Percentiles rank a stretch among this genome's conserved stretches.
Conservation (phyloP, 1,140 invertebrate genomes). For the Drosophila elegans region DNA sequence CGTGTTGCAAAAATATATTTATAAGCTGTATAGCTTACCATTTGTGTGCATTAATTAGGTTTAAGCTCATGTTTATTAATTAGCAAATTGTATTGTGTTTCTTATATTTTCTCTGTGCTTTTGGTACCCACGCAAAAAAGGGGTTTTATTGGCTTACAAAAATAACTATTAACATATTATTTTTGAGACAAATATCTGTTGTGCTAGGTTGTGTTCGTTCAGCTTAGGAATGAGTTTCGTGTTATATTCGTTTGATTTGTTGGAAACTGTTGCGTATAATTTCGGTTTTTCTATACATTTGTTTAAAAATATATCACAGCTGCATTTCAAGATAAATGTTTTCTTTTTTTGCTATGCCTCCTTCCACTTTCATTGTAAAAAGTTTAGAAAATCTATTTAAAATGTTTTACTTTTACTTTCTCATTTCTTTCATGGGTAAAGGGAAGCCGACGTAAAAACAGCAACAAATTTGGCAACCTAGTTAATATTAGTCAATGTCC, state of each 20-base stretch:
- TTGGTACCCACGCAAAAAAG: slow-evolving; percentile 50
- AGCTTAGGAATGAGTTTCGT: slow-evolving; percentile 43
- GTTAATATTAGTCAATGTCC: slow-evolving; percentile 74
- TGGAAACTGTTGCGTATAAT: slow-evolving; percentile 48
- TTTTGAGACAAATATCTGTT: slow-evolving; percentile 38
- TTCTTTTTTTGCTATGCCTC: slow-evolving; percentile 28
- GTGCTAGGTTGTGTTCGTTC: slow-evolving; percentile 53
- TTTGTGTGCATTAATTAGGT: slow-evolving; percentile 1
- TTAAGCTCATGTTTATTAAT: slow-evolving; percentile 6
- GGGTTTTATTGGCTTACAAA: slow-evolving; percentile 44
- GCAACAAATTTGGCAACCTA: slow-evolving; percentile 80
- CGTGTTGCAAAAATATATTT: slow-evolving; percentile 11
- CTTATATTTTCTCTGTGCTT: slow-evolving; percentile 7
- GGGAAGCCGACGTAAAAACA: slow-evolving; percentile 61
- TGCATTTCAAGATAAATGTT: slow-evolving; percentile 76
- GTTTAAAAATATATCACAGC: slow-evolving; percentile 78
- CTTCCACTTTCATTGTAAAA: slow-evolving; percentile 54
- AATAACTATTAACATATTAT: slow-evolving; percentile 52
- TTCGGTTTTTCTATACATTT: slow-evolving; percentile 62
- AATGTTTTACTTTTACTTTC: slow-evolving; percentile 36
- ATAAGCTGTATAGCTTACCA: slow-evolving; percentile 3
- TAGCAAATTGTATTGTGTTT: slow-evolving; percentile 6
- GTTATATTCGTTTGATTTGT: slow-evolving; percentile 27
- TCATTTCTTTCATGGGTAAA: slow-evolving; percentile 30
- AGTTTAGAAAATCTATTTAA: slow-evolving; percentile 71